A percentile compares a stretch with the other conserved stretches of the same genome.
Evolutionary conservation across 2,888 invertebrate genomes (phyloP).

Genomic region (Nipponacmea schrenckii): DNA sequence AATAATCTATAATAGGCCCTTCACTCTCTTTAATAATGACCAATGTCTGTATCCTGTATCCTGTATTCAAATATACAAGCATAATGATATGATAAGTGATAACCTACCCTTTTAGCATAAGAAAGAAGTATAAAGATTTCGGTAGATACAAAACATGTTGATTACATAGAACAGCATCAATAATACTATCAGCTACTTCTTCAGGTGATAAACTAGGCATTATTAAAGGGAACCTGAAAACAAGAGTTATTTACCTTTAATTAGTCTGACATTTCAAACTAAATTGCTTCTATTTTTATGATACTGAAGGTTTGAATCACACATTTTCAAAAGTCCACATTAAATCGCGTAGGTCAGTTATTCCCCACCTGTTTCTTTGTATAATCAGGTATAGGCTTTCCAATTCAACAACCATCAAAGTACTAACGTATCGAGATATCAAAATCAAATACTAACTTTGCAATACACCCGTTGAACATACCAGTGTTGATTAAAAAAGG

Average conservation of each 20-base stretch:
- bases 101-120: constrained; percentile 72
- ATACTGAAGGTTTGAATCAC: no score
- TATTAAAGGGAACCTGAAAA: constrained; percentile 70
- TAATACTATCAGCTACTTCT: constrained; percentile 85
- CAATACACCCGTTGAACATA: constrained; percentile 92
- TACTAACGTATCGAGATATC: no score
- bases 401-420: no score
- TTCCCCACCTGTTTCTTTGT: neutral
- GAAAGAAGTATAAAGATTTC: constrained; percentile 72
- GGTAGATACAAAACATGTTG: constrained; percentile 84
- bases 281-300: no score
- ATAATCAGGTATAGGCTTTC: no score
- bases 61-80: no score
- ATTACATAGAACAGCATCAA: constrained; percentile 81
- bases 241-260: neutral
- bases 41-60: no score
- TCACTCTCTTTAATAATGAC: no score
- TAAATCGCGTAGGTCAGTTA: neutral
- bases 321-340: neutral
- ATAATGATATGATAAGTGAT: neutral
- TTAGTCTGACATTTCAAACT: no score
- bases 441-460: constrained; percentile 71
- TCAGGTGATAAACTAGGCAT: constrained; percentile 84
- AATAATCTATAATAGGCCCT: no score
- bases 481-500: constrained; percentile 97